A percentile compares a stretch with the other conserved stretches of the same genome.
phyloP scores from a whole-genome alignment of 2,797 vertebrate species.

The Anguilla anguilla region DNA sequence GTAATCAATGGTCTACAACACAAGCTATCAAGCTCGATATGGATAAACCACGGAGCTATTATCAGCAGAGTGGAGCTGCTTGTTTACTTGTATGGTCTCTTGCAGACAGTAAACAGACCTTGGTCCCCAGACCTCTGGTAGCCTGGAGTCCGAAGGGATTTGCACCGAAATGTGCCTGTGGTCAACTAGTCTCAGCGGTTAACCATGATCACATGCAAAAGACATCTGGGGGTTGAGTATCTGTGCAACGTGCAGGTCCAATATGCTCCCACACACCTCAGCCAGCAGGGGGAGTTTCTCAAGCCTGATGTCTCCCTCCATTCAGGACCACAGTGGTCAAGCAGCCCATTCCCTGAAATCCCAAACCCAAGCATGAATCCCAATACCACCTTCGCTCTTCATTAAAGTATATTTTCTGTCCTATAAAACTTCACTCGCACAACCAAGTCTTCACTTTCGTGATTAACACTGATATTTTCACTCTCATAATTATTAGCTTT shows the following conservation, averaged over 20 bases:
- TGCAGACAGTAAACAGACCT: constrained; percentile 6
- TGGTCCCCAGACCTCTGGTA: background rate
- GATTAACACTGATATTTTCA: background rate
- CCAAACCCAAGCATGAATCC: background rate
- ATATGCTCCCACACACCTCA: background rate
- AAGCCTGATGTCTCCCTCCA: background rate
- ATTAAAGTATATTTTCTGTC: too few species aligned
- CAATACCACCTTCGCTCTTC: background rate
- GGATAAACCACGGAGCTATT: background rate
- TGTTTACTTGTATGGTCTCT: background rate
- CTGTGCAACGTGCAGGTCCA: background rate
- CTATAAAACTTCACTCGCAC: too few species aligned
- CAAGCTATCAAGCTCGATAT: background rate
- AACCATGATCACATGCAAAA: background rate
- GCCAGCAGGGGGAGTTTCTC: background rate
- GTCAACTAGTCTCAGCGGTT: background rate
- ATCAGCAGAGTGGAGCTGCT: background rate
- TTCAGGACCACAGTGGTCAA: background rate
- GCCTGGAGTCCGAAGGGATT: background rate
- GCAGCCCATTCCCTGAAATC: background rate
- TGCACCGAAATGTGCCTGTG: background rate
- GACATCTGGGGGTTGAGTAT: background rate
- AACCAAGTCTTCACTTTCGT: background rate
- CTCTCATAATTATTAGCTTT: background rate
- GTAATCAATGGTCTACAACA: constrained; percentile 3